Base-by-base conservation (phyloP, 2,113 vertebrate genomes). In the Platichthys stellatus region DNA sequence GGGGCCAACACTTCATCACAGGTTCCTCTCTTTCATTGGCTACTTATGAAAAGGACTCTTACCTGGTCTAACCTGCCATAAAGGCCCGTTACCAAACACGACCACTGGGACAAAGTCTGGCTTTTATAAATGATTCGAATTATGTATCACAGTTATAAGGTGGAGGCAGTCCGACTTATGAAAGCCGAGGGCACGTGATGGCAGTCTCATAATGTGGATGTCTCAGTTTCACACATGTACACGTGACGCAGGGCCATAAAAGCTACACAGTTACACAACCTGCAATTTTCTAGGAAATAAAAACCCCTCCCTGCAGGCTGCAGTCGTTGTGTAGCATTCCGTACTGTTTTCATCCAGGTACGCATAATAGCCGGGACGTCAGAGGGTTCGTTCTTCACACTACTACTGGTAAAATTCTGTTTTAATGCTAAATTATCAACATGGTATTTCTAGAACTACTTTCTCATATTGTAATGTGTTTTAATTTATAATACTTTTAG, bases 201-300 rank as follows among this genome's bases (percentile, higher is more conserved):
- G 21, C 12, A 2, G 7, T 43, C 2, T 24, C 17, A 6, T 31
- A 28, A 18, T 12, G 4, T 21, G n/a, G 18, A 12, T 26, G 47
- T 45, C 5, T 67, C 62, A 28, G 20, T 61, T 23, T 26, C 38
- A 72, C 69, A 62, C 24, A 40, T 13, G 38, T n/a, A 64, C 82
- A 90, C 24, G 74, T 88, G 82, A 60, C 18, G 43, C 28, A 0
- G 31, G 11, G 60, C 11, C 45, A 85, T 90, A 82, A 87, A 89
- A 70, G 47, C 24, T 21, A 15, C 6, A 4, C 10, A 14, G 57
- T 89, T 91, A 26, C 76, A 85, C 82, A 88, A 89, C 13, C 4
- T 14, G 51, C 12, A 17, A 1, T 3, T 14, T 0, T 2, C 78
- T 8, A 35, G 28, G 23, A 49, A 13, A 40, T 6, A 26, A 17